Evolutionary conservation across 1,140 invertebrate species (phyloP).

Genomic region (Tetraneura akinire): DNA sequence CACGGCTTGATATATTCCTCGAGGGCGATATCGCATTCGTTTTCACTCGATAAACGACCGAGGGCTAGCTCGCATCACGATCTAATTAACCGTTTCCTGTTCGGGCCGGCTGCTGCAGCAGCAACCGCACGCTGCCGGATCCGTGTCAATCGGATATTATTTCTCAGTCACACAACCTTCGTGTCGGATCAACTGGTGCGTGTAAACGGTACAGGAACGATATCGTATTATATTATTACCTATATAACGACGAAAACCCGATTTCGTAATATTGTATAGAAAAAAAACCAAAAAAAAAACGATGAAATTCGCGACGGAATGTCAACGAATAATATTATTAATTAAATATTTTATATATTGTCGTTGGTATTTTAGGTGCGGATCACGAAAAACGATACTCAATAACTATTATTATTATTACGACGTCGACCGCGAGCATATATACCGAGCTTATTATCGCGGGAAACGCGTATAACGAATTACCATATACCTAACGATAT

Average conservation of each 20-base stretch:
- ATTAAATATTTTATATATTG: too few species aligned
- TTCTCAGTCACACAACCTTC: constrained; percentile 14
- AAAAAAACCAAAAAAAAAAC: too few species aligned
- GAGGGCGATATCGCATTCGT: background rate
- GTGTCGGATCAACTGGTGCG: constrained; percentile 30
- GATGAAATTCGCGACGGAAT: too few species aligned
- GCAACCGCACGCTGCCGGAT: constrained; percentile 21
- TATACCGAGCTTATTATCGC: constrained; percentile 7
- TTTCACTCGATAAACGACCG: background rate
- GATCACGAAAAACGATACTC: too few species aligned
- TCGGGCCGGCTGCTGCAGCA: constrained; percentile 14
- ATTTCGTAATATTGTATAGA: too few species aligned
- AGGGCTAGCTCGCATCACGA: background rate
- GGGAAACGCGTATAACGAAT: background rate
- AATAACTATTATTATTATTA: background rate
- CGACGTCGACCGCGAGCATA: background rate
- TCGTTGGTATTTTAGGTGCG: too few species aligned
- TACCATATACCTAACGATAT: too few species aligned
- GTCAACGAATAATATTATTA: too few species aligned
- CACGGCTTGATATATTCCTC: too few species aligned
- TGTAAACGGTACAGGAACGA: background rate
- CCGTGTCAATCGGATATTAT: constrained; percentile 33
- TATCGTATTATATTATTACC: background rate
- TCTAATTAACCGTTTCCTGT: constrained; percentile 48
- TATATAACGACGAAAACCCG: too few species aligned